phyloP scores from a whole-genome alignment of 1,140 invertebrate species.

The Zaprionus tsacasi region DNA sequence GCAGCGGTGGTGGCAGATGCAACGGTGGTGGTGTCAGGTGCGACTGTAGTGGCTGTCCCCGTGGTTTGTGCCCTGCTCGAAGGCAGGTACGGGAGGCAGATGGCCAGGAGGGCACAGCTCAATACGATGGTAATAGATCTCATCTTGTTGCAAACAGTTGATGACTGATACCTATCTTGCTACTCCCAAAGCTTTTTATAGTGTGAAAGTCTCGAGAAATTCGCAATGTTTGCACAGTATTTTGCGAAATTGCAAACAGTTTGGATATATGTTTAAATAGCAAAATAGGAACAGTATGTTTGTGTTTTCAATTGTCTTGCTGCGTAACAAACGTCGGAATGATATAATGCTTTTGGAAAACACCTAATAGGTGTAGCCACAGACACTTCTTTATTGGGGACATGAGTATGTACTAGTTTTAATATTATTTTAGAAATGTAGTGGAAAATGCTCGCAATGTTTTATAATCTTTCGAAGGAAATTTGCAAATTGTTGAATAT shows the following conservation, averaged over 20 bases:
- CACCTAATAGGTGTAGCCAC: too few relatives aligned
- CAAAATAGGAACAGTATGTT: not conserved
- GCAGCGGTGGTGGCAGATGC: too few relatives aligned
- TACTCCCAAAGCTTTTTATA: constrained; percentile 11
- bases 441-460: too few relatives aligned
- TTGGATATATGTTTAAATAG: not conserved
- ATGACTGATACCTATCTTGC: not conserved
- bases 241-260: not conserved
- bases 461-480: too few relatives aligned
- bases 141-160: constrained; percentile 19
- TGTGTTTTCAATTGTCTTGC: not conserved
- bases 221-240: not conserved
- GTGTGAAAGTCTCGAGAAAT: not conserved
- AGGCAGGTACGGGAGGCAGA: constrained; percentile 5
- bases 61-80: not conserved
- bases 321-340: too few relatives aligned
- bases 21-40: too few relatives aligned
- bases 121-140: not conserved
- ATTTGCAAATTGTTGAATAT: too few relatives aligned
- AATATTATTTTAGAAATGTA: too few relatives aligned
- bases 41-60: too few relatives aligned
- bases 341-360: too few relatives aligned
- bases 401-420: too few relatives aligned
- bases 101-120: constrained; percentile 12
- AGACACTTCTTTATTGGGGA: too few relatives aligned